Percentiles rank a stretch among this genome's conserved stretches.
These are phyloP conservation scores for Emydoidea blandingii DNA, from an alignment of 2,797 vertebrate genomes.

Conservation along the genomic window DNA sequence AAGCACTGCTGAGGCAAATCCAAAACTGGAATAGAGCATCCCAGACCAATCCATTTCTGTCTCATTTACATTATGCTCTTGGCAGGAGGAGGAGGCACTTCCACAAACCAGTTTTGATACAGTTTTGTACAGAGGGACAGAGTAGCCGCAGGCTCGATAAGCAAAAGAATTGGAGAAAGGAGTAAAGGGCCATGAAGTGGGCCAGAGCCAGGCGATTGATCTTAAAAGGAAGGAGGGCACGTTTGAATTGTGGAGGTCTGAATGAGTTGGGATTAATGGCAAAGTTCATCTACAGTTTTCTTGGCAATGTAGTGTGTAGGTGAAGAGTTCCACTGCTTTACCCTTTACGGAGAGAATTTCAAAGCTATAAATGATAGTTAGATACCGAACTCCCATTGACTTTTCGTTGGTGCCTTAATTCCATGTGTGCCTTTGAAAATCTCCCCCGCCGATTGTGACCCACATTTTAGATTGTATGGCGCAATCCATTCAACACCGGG, in stretches of 20 bases:
- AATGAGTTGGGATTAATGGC: neutral
- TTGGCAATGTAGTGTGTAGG: neutral
- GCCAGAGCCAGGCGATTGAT: neutral
- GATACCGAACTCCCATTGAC: neutral
- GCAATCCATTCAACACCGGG: neutral
- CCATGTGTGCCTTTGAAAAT: neutral
- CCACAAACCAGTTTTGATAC: constrained; percentile 27
- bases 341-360: neutral
- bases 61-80: neutral
- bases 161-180: neutral
- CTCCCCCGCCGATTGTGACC: neutral
- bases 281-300: neutral
- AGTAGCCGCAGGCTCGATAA: neutral
- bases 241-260: neutral
- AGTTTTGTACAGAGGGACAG: neutral
- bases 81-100: constrained; percentile 21
- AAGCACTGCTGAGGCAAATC: constrained; percentile 28
- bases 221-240: constrained; percentile 16
- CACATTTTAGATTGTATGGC: neutral
- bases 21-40: neutral
- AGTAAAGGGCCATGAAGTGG: neutral
- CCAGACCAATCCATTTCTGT: constrained; percentile 18
- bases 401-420: neutral
- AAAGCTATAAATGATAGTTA: neutral
- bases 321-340: neutral